A percentile compares a stretch with the other conserved stretches of the same genome.
Conservation (phyloP, 1,140 invertebrate genomes). For the Potamilus streckersoni region DNA sequence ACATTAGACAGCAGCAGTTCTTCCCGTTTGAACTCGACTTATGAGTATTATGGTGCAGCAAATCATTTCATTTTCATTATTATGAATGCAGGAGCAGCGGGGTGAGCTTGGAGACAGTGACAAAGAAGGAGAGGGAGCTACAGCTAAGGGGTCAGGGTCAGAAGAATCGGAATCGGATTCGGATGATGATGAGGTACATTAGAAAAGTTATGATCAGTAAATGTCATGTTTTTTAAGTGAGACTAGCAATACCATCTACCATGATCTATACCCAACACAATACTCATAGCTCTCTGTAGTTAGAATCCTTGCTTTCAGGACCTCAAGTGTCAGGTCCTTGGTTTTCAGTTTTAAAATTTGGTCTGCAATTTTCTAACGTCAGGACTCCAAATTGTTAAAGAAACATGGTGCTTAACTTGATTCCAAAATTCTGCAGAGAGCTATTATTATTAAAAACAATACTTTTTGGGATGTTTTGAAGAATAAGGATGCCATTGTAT, state of each 20-base stretch:
- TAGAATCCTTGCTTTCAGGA: not conserved
- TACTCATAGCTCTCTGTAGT: not conserved
- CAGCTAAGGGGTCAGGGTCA: constrained; percentile 11
- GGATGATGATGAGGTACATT: constrained; percentile 5
- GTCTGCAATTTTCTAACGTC: not conserved
- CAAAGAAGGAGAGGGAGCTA: constrained; percentile 13
- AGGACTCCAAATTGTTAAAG: too few species aligned
- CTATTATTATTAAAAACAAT: too few species aligned
- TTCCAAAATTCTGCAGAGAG: too few species aligned
- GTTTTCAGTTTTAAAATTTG: not conserved
- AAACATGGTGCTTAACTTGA: too few species aligned
- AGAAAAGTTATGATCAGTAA: not conserved
- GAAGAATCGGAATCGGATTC: constrained; percentile 17
- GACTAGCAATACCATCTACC: not conserved
- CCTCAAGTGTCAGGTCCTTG: not conserved
- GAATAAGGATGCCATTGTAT: too few species aligned
- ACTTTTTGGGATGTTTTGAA: too few species aligned
- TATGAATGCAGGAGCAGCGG: too few species aligned
- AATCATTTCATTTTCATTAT: too few species aligned
- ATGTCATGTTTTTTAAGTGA: not conserved
- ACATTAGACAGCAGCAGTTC: too few species aligned
- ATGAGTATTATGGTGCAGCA: too few species aligned
- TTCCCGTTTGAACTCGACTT: too few species aligned
- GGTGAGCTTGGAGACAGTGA: constrained; percentile 6
- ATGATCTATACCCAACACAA: not conserved